A percentile compares a stretch with the other conserved stretches of the same genome.
These are phyloP conservation scores for Phoebastria nigripes DNA, from an alignment of 2,797 vertebrate species.

Conservation along the genomic window DNA sequence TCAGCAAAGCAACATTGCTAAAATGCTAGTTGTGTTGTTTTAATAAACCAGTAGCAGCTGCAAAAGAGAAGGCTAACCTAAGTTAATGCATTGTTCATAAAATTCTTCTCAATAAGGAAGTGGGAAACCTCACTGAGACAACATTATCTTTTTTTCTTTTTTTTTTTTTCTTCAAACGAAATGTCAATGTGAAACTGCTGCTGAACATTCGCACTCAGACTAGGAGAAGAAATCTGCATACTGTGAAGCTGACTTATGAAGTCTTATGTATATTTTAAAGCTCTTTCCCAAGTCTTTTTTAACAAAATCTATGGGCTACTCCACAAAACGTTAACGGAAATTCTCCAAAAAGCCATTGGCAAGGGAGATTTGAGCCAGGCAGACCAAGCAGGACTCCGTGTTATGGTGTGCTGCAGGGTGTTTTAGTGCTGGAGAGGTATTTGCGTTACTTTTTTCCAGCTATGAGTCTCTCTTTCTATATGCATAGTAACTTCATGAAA, in stretches of 20 bases:
- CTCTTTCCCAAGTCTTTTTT: not conserved
- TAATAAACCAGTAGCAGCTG: not conserved
- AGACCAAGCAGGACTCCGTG: fast-evolving
- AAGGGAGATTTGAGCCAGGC: not conserved
- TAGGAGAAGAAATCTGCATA: not conserved
- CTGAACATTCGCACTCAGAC: not conserved
- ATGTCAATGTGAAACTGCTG: slow-evolving; percentile 22
- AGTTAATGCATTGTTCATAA: not conserved
- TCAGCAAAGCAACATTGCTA: not conserved
- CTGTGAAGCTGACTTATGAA: not conserved
- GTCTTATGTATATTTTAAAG: not conserved
- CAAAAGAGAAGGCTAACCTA: not conserved
- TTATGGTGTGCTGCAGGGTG: not conserved
- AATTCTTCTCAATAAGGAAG: slow-evolving; percentile 30
- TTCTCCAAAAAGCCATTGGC: not conserved
- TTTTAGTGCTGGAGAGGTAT: not conserved
- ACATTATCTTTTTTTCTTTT: not conserved
- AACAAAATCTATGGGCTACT: not conserved
- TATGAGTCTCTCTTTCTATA: not conserved
- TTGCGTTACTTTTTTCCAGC: not conserved
- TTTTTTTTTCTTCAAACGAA: not conserved
- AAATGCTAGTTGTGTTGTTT: not conserved
- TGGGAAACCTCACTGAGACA: slow-evolving; percentile 45
- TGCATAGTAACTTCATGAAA: not conserved
- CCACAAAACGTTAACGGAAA: not conserved